phyloP scores from a whole-genome alignment of 2,113 vertebrate species.

The Chinchilla lanigera region DNA sequence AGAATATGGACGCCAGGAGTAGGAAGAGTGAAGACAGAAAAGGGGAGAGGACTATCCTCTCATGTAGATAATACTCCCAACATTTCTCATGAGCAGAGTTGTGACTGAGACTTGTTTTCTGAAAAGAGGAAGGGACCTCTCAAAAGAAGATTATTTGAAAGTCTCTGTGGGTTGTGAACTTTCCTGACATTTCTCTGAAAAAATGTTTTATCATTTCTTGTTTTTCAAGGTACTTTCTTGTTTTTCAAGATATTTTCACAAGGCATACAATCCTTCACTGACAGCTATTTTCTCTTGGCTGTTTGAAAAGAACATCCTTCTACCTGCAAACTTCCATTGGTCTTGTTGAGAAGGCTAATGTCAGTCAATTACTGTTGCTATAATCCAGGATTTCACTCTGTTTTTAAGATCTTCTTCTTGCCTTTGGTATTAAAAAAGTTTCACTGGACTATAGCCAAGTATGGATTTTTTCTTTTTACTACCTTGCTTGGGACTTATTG shows the following conservation, averaged over 20 bases:
- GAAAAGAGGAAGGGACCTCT: not conserved
- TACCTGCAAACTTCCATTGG: not conserved
- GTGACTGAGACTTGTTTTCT: not conserved
- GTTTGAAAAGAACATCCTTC: not conserved
- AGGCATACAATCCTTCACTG: not conserved
- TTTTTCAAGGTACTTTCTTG: not conserved
- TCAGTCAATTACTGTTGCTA: not conserved
- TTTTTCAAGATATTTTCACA: conserved; percentile 6
- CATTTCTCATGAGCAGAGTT: not conserved
- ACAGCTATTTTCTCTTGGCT: not conserved
- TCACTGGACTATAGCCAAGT: not conserved
- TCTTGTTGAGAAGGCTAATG: not conserved
- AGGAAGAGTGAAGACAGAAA: not conserved
- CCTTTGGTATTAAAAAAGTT: not conserved
- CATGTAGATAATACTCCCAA: not conserved
- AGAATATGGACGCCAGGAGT: not conserved
- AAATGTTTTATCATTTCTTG: not conserved
- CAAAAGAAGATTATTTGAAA: not conserved
- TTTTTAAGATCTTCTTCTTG: conserved; percentile 46
- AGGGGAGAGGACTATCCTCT: not conserved
- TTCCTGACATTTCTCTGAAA: not conserved
- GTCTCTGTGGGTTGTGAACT: not conserved
- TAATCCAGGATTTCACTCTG: not conserved
- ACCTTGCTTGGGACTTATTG: not conserved
- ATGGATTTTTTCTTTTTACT: conserved; percentile 36